Conservation (phyloP, 2,888 invertebrate species). For the Cacoxenus indagator region DNA sequence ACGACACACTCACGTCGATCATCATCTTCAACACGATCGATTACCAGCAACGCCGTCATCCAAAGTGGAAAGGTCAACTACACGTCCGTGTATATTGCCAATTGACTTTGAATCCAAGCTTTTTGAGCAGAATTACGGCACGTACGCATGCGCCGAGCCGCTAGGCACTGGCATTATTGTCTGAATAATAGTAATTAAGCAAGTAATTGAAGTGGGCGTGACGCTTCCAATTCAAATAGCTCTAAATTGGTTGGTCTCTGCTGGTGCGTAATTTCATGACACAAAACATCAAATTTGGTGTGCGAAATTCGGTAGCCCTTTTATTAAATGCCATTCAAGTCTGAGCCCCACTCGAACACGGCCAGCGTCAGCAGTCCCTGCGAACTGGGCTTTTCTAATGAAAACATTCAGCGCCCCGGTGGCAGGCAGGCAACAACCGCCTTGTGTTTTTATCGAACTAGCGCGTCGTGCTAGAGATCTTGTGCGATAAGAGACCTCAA, state of each 20-base stretch:
- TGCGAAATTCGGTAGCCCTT: slow-evolving; percentile 61
- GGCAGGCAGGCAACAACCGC: neutral
- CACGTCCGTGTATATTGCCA: neutral
- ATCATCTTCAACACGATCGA: slow-evolving; percentile 5
- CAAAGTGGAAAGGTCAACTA: neutral
- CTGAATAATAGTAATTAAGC: neutral
- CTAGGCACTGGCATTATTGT: neutral
- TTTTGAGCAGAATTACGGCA: neutral
- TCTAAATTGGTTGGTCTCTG: slow-evolving; percentile 52
- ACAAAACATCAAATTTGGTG: slow-evolving; percentile 23
- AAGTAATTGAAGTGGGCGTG: neutral
- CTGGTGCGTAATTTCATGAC: slow-evolving; percentile 12
- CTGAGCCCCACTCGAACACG: neutral
- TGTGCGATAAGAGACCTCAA: neutral
- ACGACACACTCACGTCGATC: too few species aligned
- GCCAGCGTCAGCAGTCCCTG: neutral
- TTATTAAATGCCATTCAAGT: slow-evolving; percentile 47
- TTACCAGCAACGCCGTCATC: neutral
- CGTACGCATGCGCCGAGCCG: slow-evolving; percentile 10
- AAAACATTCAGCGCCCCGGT: slow-evolving; percentile 6
- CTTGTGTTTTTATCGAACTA: neutral
- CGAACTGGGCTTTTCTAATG: neutral
- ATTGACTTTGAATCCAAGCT: neutral
- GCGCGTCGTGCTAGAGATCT: neutral
- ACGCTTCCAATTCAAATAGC: slow-evolving; percentile 55